Base-by-base conservation (phyloP, 2,113 vertebrate species). In the Datnioides undecimradiatus region DNA sequence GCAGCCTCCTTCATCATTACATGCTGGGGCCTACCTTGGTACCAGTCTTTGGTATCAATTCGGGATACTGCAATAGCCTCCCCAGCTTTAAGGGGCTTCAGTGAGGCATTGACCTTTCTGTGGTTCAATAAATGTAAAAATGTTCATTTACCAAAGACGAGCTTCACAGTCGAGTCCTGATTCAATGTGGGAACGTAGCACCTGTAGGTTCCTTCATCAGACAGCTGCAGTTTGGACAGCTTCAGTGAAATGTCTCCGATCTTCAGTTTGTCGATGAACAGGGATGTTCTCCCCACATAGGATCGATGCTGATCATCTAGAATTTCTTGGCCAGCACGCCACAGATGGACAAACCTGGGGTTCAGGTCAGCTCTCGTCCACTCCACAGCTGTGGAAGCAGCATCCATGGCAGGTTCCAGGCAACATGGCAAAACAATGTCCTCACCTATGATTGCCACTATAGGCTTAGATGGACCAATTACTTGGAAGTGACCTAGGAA, bases 361-460 rank as follows among this genome's bases (percentile, higher is more conserved):
- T 19, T 2, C 14, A 73, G 41, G 33, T 73, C 43, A 36, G 43
- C 14, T 73, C 57, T 60, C 1, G 43, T 1, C 70, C 70, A 73
- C 43, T 73, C 55, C 21, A 73, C 41, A 8, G 70, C 36, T 6
- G 7, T 10, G n/a, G 6, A 4, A 21, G 33, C 6, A 29, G 16
- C 55, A 27, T 73, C 41, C 2, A 21, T 17, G 4, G n/a, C 5
- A 8, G 70, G 43, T 27, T 49, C 33, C 31, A 73, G 43, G 31
- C 27, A 43, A 33, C 70, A 73, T 14, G 70, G 70, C 27, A 73
- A 19, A 25, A 60, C 27, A 5, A 73, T 21, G 10, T 73, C 55
- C 27, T 38, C 55, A 13, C 70, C 70, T 49, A 46, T 0, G 5
- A 25, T 8, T 11, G 40, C 68, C 52, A 71, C 0, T 4, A 71